These are phyloP conservation scores for Margaritifera margaritifera DNA, from an alignment of 2,888 invertebrate genomes.

Conservation along the genomic window DNA sequence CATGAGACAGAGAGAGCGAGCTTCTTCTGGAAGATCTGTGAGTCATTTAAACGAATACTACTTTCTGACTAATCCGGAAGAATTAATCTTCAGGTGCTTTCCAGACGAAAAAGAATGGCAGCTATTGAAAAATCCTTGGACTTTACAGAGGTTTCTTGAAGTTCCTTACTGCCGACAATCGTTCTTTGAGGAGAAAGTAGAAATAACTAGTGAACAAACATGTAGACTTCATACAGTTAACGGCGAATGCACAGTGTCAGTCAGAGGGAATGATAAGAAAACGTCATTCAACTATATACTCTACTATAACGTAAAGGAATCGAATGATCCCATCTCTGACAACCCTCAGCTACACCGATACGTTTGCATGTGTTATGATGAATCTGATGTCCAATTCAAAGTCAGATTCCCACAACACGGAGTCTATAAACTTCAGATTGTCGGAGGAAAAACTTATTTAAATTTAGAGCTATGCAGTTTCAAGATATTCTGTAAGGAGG, in stretches of 20 bases:
- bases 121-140: constrained; percentile 27
- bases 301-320: constrained; percentile 41
- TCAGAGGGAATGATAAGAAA: constrained; percentile 7
- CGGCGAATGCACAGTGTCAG: constrained; percentile 24
- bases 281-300: constrained; percentile 33
- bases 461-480: constrained; percentile 26
- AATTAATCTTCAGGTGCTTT: constrained; percentile 23
- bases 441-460: constrained; percentile 16
- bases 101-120: constrained; percentile 25
- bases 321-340: constrained; percentile 27
- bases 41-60: constrained; percentile 31
- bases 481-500: constrained; percentile 24
- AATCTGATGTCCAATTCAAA: constrained; percentile 24
- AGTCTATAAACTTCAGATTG: constrained; percentile 22
- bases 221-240: constrained; percentile 15
- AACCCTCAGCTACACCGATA: constrained; percentile 35
- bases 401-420: constrained; percentile 25
- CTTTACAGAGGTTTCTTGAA: constrained; percentile 23
- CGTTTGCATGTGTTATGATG: constrained; percentile 32
- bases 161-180: constrained; percentile 20
- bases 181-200: constrained; percentile 22
- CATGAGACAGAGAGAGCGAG: constrained; percentile 23
- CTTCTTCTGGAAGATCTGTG: constrained; percentile 14
- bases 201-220: constrained; percentile 19
- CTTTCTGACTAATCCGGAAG: constrained; percentile 33